These are phyloP conservation scores for Nasonovia ribisnigri DNA, from an alignment of 2,888 invertebrate species.

Conservation along the genomic window DNA sequence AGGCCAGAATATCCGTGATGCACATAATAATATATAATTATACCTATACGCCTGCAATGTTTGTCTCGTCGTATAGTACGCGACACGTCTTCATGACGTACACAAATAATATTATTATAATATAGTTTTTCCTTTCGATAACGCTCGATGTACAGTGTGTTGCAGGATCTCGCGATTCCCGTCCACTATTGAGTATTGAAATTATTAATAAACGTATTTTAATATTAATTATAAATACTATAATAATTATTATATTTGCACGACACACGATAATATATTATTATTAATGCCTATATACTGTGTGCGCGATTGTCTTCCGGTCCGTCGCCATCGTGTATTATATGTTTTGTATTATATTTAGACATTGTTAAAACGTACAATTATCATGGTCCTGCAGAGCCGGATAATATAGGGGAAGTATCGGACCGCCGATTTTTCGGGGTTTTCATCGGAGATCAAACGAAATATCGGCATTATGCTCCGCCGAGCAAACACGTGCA, in stretches of 20 bases:
- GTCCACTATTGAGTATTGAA: not conserved
- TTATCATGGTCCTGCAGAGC: not conserved
- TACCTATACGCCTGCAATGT: not conserved
- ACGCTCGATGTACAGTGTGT: not conserved
- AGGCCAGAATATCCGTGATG: not conserved
- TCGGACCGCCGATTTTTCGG: not conserved
- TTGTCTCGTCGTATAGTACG: not conserved
- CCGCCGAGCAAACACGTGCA: not conserved
- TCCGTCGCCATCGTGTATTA: not conserved
- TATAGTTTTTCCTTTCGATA: not conserved
- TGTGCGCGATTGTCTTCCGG: constrained; percentile 9
- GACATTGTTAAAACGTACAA: not conserved
- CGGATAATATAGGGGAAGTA: not conserved
- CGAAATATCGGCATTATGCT: not conserved
- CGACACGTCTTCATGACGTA: not conserved
- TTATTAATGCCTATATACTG: not conserved
- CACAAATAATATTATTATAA: not conserved
- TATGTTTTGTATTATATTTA: not conserved
- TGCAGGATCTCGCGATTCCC: not conserved
- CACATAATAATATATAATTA: not conserved
- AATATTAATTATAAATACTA: no score
- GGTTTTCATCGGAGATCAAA: not conserved
- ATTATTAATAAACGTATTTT: no score
- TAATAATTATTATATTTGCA: not conserved
- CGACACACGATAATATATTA: not conserved